Base-by-base conservation (phyloP, 2,113 vertebrate genomes). In the Colaptes auratus region DNA sequence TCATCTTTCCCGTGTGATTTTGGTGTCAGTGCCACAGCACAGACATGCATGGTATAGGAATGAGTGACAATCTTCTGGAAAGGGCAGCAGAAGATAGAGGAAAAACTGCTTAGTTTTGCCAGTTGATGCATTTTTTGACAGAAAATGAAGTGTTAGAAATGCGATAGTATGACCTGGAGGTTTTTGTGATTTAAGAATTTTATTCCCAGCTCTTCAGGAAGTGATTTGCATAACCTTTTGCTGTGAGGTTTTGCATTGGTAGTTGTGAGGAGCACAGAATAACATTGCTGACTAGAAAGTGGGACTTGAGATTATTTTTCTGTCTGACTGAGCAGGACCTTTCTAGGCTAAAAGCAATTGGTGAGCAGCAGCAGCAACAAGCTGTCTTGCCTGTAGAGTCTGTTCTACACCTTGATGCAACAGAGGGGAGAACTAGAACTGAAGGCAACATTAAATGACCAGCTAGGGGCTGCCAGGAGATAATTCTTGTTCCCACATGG, bases 311-410 rank as follows among this genome's bases (percentile, higher is more conserved):
- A 4, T 58, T 46, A 6, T 77, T 88, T 78, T 91, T 92, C 90
- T 94, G 90, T 25, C 75, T 86, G 90, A 31, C 80, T 81, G 79
- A 33, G 58, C 76, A 88, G 76, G 76, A 72, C 72, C 52, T 90
- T 89, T 74, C 72, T 24, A 31, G 56, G 56, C 82, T 91, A 9
- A 56, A 76, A 77, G 69, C 5, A 4, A 78, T 81, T 77, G 79
- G 72, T 74, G 48, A 64, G 72, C 67, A 86, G 64, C 65, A 63
- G 46, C 60, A 80, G 74, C 72, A 70, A 56, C 85, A 91, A 42
- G 56, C 92, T 91, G 64, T 72, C 82, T 33, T 20, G 72, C 46
- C 19, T 55, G 59, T 50, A 20, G 82, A 85, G 35, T 48, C 64
- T 53, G 25, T 73, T 82, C 39, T 42, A 7, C 2, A 0, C 23